phyloP scores from a whole-genome alignment of 1,140 invertebrate species.

The Lysiphlebus fabarum region DNA sequence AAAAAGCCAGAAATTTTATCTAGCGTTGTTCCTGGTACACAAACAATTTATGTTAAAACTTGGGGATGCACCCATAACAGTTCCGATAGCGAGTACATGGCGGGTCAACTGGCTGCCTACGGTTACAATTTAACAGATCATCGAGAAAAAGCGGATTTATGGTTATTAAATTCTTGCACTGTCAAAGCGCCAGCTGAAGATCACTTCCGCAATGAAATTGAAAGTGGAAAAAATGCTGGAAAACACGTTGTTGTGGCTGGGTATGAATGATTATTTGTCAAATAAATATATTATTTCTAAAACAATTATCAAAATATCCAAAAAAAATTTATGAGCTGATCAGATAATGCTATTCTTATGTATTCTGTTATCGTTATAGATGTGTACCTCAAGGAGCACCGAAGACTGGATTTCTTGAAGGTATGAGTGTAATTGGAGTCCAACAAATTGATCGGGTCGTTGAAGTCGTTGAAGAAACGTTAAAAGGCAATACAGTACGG shows the following conservation, averaged over 20 bases:
- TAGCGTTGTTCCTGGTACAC: slow-evolving; percentile 81
- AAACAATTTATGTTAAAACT: slow-evolving; percentile 90
- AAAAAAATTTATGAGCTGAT: too few species aligned
- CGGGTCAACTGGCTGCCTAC: slow-evolving; percentile 82
- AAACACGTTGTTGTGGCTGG: slow-evolving; percentile 92
- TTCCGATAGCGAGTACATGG: slow-evolving; percentile 97
- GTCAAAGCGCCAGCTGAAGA: slow-evolving; percentile 97
- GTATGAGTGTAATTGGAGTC: slow-evolving; percentile 90
- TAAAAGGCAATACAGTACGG: slow-evolving; percentile 86
- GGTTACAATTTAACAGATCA: slow-evolving; percentile 85
- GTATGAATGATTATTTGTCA: too few species aligned
- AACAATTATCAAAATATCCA: too few species aligned
- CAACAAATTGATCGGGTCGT: slow-evolving; percentile 98
- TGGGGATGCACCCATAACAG: slow-evolving; percentile 98
- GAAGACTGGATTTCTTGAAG: slow-evolving; percentile 70
- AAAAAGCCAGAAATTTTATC: slow-evolving; percentile 41
- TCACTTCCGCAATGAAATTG: slow-evolving; percentile 93
- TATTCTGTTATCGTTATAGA: slow-evolving; percentile 30
- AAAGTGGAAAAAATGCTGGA: slow-evolving; percentile 68
- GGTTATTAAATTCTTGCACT: slow-evolving; percentile 96
- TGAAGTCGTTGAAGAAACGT: slow-evolving; percentile 96
- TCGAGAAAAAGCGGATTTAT: slow-evolving; percentile 82
- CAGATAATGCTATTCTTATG: too few species aligned
- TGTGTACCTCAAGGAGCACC: slow-evolving; percentile 89
- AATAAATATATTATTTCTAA: too few species aligned